Evolutionary conservation across 2,113 vertebrate genomes (phyloP), one percentile per base, ranked within the genome.

Genomic region (Pteruthius melanotis): DNA sequence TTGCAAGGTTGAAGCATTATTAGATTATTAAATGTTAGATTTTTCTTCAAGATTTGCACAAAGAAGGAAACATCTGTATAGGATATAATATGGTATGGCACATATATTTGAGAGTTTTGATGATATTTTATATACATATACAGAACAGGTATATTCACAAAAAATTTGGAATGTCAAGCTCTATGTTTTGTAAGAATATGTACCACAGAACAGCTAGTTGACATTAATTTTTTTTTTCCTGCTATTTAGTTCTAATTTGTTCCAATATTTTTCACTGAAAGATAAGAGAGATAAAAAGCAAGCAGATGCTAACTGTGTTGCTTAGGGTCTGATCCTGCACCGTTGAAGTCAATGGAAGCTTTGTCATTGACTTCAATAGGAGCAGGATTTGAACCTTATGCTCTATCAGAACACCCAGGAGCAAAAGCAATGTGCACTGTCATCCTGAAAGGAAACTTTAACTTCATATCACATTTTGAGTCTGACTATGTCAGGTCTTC

Each of bases 311-410:
- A 91, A n/a, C 68, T 90, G 82, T 88, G 63, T 77, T 95, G 93
- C 87, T 96, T 90, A 94, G 91, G 87, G 85, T 96, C 95, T 97
- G 91, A 77, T 97, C 94, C 95, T 97, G 95, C 94, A 94, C 94
- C 92, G 26, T 59, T 96, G 94, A 95, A 88, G 90, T 95, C 92
- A 95, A 6, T 96, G 95, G 94, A 90, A 91, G 82, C 87, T 91
- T 94, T 96, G 96, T 96, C 94, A 96, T 95, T 95, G 84, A 94
- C 95, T 95, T 97, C 96, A 95, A 65, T 94, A 95, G 94, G 95
- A 95, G 94, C 87, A 94, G 94, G 90, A 94, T 97, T 95, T 97
- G 95, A 97, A 95, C 94, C 95, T 97, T 79, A 90, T 94, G 95
- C 93, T 88, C 79, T 95, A 33, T 54, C 93, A 96, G 82, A 94